Base-by-base conservation (phyloP, 92 coral and sea anemone genomes). In the Phenganax marumi region DNA sequence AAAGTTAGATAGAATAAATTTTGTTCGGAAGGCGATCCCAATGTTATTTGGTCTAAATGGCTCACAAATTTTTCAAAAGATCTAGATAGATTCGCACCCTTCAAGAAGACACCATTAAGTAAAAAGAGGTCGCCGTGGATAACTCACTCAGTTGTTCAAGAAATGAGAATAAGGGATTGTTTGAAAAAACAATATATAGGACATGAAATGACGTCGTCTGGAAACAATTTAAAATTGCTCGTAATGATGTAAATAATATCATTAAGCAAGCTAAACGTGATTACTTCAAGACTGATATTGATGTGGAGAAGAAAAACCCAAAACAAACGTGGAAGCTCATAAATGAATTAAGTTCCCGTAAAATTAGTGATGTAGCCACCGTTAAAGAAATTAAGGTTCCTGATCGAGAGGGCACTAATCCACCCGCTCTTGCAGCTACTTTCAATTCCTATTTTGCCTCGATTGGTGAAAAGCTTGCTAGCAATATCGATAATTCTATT, bases 241-340 rank as follows among this genome's bases (percentile, higher is more conserved):
- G 76, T 16, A 70, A 43, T 70, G 76, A 70, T 12, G 76, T 33
- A 43, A 70, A 70, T 70, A 70, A 70, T 43, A 16, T 70, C 17
- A 70, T 70, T 70, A 70, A 70, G 43, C 16, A 7, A 43, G 18
- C 52, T 70, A 70, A 70, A 70, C 17, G 76, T 23, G 51, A 46
- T 10, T 70, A 70, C n/a, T 70, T 46, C 11, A 70, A 3, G 51
- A 23, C 18, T 10, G 17, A 21, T 17, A 70, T 70, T 4, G 55
- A 43, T 70, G 55, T 14, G 4, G 76, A 21, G 4, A 70, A 70
- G 55, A 70, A 70, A 43, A 43, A 70, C n/a, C 76, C 76, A 23
- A 70, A 70, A 52, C 52, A 70, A 70, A 70, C 53, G 18, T 70
- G 76, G n/a, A n/a, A n/a, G n/a, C n/a, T n/a, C n/a, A n/a, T n/a